A percentile compares a stretch with the other conserved stretches of the same genome.
Evolutionary conservation across 2,113 vertebrate species (phyloP).

Genomic region (Saguinus imperator): DNA sequence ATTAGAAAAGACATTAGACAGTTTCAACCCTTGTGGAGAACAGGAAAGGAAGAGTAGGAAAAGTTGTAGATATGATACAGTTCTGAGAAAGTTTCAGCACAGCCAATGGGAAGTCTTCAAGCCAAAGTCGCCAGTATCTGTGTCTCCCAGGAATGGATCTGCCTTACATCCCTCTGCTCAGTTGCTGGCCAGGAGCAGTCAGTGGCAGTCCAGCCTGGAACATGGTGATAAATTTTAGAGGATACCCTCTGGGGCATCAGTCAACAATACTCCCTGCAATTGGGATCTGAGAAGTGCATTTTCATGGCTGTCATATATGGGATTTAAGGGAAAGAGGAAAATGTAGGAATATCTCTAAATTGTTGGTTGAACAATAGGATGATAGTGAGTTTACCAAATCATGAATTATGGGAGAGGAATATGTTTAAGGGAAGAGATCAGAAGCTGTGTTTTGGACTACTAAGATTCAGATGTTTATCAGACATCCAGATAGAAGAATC

Average conservation of each 20-base stretch:
- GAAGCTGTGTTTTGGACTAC: neutral
- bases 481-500: neutral
- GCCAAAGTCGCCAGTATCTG: neutral
- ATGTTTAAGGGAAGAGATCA: neutral
- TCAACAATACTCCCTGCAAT: neutral
- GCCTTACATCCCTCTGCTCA: neutral
- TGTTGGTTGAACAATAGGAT: neutral
- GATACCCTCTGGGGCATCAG: neutral
- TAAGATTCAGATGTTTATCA: neutral
- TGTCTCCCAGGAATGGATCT: neutral
- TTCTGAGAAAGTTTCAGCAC: neutral
- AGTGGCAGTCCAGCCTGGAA: neutral
- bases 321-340: neutral
- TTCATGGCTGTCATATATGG: neutral
- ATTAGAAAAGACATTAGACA: neutral
- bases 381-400: neutral
- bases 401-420: neutral
- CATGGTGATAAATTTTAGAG: neutral
- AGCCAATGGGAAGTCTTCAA: neutral
- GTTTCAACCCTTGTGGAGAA: neutral
- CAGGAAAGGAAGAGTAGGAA: neutral
- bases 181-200: neutral
- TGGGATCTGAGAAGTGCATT: neutral
- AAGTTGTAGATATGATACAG: neutral
- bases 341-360: neutral